Percentiles rank a stretch among this genome's conserved stretches.
These are phyloP conservation scores for Orchestia grillus DNA, from an alignment of 1,140 invertebrate species.

Conservation along the genomic window DNA sequence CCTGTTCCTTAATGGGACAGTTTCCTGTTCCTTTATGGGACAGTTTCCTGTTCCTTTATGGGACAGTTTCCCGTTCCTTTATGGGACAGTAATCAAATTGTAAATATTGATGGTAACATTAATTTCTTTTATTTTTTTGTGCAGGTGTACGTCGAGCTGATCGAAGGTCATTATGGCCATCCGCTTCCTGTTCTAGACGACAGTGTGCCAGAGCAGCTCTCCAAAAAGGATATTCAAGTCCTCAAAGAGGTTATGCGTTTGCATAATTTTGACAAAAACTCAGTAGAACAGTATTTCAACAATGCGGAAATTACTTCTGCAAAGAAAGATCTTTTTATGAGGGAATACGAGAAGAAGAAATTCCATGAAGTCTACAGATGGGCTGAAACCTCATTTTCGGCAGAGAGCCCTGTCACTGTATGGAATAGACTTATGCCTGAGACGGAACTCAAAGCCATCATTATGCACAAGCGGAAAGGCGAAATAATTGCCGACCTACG, in stretches of 20 bases:
- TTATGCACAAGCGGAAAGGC: slow-evolving; percentile 2
- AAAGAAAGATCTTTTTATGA: neutral
- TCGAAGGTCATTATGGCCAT: slow-evolving; percentile 31
- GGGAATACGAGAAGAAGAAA: neutral
- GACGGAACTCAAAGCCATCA: neutral
- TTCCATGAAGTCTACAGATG: slow-evolving; percentile 1
- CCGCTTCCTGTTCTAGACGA: neutral
- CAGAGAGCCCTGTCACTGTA: neutral
- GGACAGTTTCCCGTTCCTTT: too few species aligned
- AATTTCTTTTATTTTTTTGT: neutral
- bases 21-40: too few species aligned
- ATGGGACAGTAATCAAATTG: neutral
- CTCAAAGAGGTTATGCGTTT: neutral
- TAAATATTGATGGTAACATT: neutral
- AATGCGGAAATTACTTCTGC: neutral
- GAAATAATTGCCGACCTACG: neutral
- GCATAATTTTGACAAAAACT: neutral
- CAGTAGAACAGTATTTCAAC: neutral
- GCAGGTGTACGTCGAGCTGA: neutral
- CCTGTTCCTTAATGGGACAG: too few species aligned
- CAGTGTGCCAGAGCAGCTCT: neutral
- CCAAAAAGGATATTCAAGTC: neutral
- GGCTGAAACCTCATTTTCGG: neutral
- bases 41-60: too few species aligned
- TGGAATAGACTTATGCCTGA: slow-evolving; percentile 27